Base-by-base conservation (phyloP, 2,797 vertebrate genomes). In the Sebastes hubbsi region DNA sequence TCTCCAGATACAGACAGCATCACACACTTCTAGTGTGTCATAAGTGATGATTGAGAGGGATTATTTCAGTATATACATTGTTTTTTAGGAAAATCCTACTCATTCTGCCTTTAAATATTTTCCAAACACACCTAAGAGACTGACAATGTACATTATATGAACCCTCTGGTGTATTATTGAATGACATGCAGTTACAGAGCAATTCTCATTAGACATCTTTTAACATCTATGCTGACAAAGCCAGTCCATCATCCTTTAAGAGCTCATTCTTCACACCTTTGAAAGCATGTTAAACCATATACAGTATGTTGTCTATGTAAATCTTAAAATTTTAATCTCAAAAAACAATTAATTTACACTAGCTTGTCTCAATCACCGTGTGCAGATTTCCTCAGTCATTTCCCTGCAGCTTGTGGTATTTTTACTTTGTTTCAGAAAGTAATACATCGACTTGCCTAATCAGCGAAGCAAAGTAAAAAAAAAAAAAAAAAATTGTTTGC, bases 341-440 rank as follows among this genome's bases (percentile, higher is more conserved):
- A 36, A 55, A 25, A n/a, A 62, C 8, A 32, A 36, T 75, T 46
- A 2, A 58, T 29, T 34, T 27, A 10, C 14, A 7, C 9, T 13
- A 10, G 4, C 6, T 12, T 29, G 18, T 61, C 12, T 72, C 10
- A 27, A 42, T 10, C 29, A 52, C 5, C 0, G 6, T 72, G 18
- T 70, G 24, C 4, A 30, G 9, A 32, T 42, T 11, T 80, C 52
- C 5, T 11, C 9, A 9, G 9, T 75, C 42, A 16, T 67, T 72
- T 61, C 14, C 8, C 14, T 13, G 20, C 9, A 46, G 27, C 34
- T 69, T n/a, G 9, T 58, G 12, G 20, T 38, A 63, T 52, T 67
- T 78, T 74, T 32, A 68, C 49, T 73, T 68, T 64, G 5, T 56
- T 72, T 73, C 24, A 65, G 58, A 70, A 79, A 63, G n/a, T 8